phyloP scores from a whole-genome alignment of 2,113 vertebrate species.

The Heterochromis multidens region DNA sequence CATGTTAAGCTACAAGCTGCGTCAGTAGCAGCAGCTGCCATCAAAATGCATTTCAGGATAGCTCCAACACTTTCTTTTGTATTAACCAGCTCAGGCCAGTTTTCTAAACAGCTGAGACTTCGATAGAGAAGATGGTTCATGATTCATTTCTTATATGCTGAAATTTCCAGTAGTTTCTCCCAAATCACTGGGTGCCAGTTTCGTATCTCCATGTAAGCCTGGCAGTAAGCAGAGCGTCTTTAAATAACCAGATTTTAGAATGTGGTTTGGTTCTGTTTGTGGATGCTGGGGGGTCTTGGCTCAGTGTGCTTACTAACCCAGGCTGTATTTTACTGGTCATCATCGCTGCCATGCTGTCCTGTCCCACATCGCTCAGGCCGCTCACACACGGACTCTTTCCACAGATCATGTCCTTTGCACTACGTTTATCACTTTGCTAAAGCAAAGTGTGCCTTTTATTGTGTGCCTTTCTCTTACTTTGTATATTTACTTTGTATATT shows the following conservation, averaged over 20 bases:
- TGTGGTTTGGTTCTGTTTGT: background rate
- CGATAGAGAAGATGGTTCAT: background rate
- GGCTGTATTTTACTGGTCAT: background rate
- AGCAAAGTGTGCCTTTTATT: too few relatives aligned
- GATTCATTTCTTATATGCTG: background rate
- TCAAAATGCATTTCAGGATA: background rate
- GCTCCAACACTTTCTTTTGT: background rate
- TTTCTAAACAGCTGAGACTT: background rate
- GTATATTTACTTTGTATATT: too few relatives aligned
- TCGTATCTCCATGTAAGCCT: background rate
- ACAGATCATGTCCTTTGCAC: too few relatives aligned
- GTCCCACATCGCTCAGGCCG: too few relatives aligned
- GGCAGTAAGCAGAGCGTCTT: accelerated
- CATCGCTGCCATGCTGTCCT: background rate
- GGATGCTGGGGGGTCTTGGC: background rate
- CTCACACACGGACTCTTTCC: too few relatives aligned
- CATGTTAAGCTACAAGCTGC: background rate
- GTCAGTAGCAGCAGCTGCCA: background rate
- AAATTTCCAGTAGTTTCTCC: background rate
- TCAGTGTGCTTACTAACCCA: background rate
- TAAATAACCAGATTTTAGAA: background rate
- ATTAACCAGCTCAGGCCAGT: background rate
- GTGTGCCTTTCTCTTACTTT: too few relatives aligned
- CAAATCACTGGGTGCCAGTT: accelerated
- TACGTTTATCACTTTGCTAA: too few relatives aligned